A percentile compares a stretch with the other conserved stretches of the same genome.
These are phyloP conservation scores for Cisticola juncidis DNA, from an alignment of 2,113 vertebrate genomes.

Conservation along the genomic window DNA sequence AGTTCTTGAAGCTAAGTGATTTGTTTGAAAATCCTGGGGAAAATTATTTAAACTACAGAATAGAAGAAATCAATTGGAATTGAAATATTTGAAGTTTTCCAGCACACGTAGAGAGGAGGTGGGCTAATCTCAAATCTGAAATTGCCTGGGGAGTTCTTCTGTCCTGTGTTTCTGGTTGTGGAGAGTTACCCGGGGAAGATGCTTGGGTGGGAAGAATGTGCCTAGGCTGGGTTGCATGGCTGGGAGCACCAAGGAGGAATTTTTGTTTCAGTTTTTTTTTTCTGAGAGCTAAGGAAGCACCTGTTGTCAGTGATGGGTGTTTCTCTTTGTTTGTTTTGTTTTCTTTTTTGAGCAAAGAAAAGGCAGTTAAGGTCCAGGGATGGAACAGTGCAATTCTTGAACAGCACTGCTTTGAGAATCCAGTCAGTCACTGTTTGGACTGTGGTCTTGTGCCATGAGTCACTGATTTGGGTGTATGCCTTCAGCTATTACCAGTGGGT, in stretches of 20 bases:
- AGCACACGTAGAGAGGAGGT: neutral
- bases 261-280: neutral
- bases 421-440: slow-evolving; percentile 47
- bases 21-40: neutral
- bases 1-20: neutral
- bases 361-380: neutral
- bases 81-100: neutral
- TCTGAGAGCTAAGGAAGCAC: neutral
- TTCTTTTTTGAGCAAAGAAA: neutral
- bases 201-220: neutral
- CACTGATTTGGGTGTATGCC: slow-evolving; percentile 66
- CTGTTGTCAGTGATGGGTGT: neutral
- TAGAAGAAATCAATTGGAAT: neutral
- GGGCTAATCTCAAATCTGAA: neutral
- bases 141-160: neutral
- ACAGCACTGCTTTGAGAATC: slow-evolving; percentile 14
- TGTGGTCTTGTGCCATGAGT: slow-evolving; percentile 70
- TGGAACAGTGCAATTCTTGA: neutral
- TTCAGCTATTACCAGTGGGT: slow-evolving; percentile 39
- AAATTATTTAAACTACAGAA: neutral
- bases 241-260: neutral
- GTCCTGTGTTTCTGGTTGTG: neutral
- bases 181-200: neutral
- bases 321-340: neutral
- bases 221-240: neutral